A percentile compares a stretch with the other conserved stretches of the same genome.
Conservation (phyloP, 2,113 vertebrate genomes). For the Hylia prasina region DNA sequence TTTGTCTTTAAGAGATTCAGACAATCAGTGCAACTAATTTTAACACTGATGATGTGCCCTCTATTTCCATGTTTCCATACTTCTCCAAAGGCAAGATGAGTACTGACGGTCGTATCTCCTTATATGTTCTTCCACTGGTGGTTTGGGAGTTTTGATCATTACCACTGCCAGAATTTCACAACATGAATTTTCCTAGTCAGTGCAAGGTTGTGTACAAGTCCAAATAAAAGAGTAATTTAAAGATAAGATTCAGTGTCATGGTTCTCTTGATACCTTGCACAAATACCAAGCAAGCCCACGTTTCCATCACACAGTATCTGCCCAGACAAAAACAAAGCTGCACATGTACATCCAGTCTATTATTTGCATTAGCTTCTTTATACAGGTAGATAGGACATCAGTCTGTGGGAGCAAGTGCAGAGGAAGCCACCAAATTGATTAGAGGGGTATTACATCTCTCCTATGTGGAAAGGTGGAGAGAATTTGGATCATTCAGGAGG, state of each 20-base stretch:
- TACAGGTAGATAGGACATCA: neutral
- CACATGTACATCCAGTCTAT: neutral
- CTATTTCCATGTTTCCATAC: neutral
- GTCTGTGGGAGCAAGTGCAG: neutral
- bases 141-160: neutral
- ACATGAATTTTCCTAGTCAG: neutral
- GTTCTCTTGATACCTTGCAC: neutral
- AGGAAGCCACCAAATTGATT: neutral
- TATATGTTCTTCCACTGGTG: neutral
- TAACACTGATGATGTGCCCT: neutral
- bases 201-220: neutral
- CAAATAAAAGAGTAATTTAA: neutral
- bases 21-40: neutral
- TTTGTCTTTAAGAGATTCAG: neutral
- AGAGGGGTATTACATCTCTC: neutral
- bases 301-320: neutral
- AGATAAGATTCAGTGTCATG: neutral
- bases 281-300: neutral
- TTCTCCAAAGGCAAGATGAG: neutral
- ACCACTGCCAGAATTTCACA: neutral
- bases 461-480: neutral
- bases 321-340: neutral
- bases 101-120: neutral
- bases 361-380: neutral
- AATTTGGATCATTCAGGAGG: neutral